Conservation (phyloP, 2,888 invertebrate genomes). For the Lasiommata megera region DNA sequence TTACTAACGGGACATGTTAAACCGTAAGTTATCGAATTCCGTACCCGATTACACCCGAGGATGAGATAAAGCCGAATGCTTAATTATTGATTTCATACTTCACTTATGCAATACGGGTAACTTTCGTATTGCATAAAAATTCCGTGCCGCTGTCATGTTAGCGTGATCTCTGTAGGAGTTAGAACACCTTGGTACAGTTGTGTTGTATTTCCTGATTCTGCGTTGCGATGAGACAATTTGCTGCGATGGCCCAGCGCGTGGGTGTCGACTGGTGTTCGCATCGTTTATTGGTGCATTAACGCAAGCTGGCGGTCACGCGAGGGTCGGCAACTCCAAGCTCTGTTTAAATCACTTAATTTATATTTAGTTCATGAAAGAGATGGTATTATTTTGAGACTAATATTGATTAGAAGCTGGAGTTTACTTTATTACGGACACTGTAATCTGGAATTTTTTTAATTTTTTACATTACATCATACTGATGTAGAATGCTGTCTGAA, state of each 20-base stretch:
- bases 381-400: no score
- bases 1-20: conserved; percentile 24
- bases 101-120: conserved; percentile 35
- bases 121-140: conserved; percentile 52
- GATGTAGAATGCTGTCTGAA: no score
- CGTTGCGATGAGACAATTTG: conserved; percentile 39
- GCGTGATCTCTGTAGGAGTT: conserved; percentile 9
- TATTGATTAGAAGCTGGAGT: no score
- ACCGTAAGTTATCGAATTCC: conserved; percentile 24
- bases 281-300: conserved; percentile 12
- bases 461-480: no score
- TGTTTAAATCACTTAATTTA: background rate
- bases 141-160: conserved; percentile 43
- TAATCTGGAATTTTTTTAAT: no score
- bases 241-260: conserved; percentile 37
- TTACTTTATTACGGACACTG: no score
- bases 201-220: conserved; percentile 41
- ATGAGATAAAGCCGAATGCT: conserved; percentile 23
- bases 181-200: conserved; percentile 28
- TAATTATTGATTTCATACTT: conserved; percentile 31
- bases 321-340: conserved; percentile 14
- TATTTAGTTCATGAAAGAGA: background rate
- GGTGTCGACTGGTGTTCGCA: conserved; percentile 20
- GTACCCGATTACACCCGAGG: conserved; percentile 14
- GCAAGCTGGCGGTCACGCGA: conserved; percentile 47